Evolutionary conservation across 2,113 vertebrate genomes (phyloP), one percentile per base, ranked within the genome.

Genomic region (Sander lucioperca): DNA sequence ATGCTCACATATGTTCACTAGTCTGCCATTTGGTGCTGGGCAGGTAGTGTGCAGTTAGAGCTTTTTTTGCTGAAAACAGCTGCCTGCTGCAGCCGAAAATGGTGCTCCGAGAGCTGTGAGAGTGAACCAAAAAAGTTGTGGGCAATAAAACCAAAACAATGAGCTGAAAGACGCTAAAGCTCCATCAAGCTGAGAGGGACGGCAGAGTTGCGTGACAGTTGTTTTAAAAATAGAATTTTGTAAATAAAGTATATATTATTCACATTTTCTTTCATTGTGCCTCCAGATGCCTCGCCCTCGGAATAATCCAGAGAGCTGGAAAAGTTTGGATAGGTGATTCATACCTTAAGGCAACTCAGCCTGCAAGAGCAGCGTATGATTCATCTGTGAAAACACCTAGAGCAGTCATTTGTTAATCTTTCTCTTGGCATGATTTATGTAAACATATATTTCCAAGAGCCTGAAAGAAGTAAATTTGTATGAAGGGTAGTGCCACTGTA

Each of bases 311-410:
- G 36, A 65, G 15, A 25, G 54, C 16, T 61, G 39, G 54, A 70
- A 74, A 62, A 47, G 1, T 33, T 15, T 33, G 53, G 47, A 62
- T 19, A 10, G 54, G 43, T 53, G 30, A 69, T 72, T 45, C 47
- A 7, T 77, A 57, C 62, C 82, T 84, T 18, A 0, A 86, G 90
- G 86, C 86, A 43, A 74, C 76, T 83, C 76, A 85, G 72, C 72
- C 74, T 74, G 74, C 66, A 58, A 23, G 43, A 43, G 68, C 78
- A 69, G 62, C 30, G 16, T 54, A 50, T 54, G 67, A 85, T 69
- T 80, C 78, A 75, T 73, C 74, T 88, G 47, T 74, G 48, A 79
- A 86, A 87, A 86, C 88, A 88, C 48, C 48, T 16, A 11, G 6
- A 61, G 77, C 51, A 56, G 13, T 19, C 47, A 51, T 76, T 69